Evolutionary conservation across 1,140 invertebrate genomes (phyloP).

Genomic region (Conus ventricosus): DNA sequence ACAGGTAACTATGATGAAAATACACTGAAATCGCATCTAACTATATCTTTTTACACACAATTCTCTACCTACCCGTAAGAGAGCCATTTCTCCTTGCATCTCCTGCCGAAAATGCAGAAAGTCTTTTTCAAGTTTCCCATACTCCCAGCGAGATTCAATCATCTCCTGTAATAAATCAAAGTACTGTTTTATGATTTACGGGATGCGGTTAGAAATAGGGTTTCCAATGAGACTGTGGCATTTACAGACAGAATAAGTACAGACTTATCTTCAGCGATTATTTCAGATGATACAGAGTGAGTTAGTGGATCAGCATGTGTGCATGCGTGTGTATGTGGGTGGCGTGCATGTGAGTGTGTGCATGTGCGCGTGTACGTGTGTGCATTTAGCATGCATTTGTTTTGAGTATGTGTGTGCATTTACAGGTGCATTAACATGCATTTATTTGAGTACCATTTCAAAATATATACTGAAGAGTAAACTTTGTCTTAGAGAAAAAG

Average conservation of each 20-base stretch:
- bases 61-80: constrained; percentile 54
- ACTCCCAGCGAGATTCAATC: constrained; percentile 68
- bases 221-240: too few relatives aligned
- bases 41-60: too few relatives aligned
- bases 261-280: background rate
- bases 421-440: too few relatives aligned
- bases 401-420: too few relatives aligned
- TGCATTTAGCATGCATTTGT: background rate
- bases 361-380: background rate
- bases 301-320: too few relatives aligned
- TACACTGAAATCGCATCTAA: too few relatives aligned
- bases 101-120: constrained; percentile 56
- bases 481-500: too few relatives aligned
- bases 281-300: too few relatives aligned
- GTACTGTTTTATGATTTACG: background rate
- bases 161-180: constrained; percentile 60
- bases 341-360: background rate
- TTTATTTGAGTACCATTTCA: too few relatives aligned
- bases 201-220: background rate
- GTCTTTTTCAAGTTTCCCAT: constrained; percentile 58
- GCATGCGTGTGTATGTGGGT: background rate
- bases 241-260: background rate
- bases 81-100: constrained; percentile 57
- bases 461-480: too few relatives aligned
- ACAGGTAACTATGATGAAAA: too few relatives aligned